Evolutionary conservation across 1,140 invertebrate species (phyloP).

Genomic region (Asobara japonica): DNA sequence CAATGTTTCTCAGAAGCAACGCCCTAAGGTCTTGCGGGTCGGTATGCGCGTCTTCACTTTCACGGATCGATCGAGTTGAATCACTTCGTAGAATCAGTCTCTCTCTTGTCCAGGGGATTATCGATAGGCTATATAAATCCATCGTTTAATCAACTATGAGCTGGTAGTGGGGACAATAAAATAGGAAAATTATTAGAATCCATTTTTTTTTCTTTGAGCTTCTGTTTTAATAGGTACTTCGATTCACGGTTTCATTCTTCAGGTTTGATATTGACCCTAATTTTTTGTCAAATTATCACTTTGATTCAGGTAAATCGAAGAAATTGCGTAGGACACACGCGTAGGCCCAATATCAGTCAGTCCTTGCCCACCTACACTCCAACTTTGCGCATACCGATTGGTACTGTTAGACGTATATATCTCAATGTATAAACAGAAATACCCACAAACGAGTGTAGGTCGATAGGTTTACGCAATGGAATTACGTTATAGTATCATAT

Average conservation of each 20-base stretch:
- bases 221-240: too few relatives aligned
- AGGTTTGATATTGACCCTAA: too few relatives aligned
- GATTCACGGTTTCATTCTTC: too few relatives aligned
- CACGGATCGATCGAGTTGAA: constrained; percentile 17
- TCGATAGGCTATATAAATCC: background rate
- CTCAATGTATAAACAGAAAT: background rate
- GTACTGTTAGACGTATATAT: background rate
- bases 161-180: too few relatives aligned
- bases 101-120: background rate
- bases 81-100: constrained; percentile 25
- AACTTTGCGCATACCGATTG: background rate
- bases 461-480: constrained; percentile 3
- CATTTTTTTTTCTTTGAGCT: too few relatives aligned
- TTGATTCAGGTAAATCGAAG: background rate
- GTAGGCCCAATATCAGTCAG: background rate
- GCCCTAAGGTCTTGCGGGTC: background rate
- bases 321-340: background rate
- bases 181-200: too few relatives aligned
- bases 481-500: constrained; percentile 23
- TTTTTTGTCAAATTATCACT: too few relatives aligned
- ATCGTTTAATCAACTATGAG: background rate
- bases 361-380: background rate
- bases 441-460: constrained; percentile 1
- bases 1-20: background rate
- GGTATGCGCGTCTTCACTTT: constrained; percentile 28